Conservation (phyloP, 2,797 vertebrate genomes). For the Hippocampus kuda region DNA sequence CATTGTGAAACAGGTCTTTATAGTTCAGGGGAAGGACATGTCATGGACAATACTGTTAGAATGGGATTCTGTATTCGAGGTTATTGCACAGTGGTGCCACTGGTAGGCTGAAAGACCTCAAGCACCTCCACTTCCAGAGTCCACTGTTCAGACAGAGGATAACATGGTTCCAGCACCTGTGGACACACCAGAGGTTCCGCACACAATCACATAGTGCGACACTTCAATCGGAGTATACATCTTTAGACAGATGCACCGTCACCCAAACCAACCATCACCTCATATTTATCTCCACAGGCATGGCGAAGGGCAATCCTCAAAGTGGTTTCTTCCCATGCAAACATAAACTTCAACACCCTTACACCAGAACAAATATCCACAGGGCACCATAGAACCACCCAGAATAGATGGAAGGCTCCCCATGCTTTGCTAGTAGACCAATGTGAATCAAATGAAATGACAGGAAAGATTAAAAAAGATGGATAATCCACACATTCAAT, state of each 20-base stretch:
- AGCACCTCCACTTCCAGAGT: conserved; percentile 40
- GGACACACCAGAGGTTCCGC: conserved; percentile 64
- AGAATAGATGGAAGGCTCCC: conserved; percentile 24
- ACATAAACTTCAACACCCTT: conserved; percentile 23
- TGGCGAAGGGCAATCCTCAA: conserved; percentile 22
- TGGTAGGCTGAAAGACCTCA: conserved; percentile 37
- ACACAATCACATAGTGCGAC: conserved; percentile 8
- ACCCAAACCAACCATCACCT: conserved; percentile 12
- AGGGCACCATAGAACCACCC: conserved; percentile 33
- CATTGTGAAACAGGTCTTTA: conserved; percentile 23
- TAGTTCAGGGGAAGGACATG: conserved; percentile 19
- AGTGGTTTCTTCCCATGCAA: conserved; percentile 38
- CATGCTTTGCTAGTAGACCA: conserved; percentile 38
- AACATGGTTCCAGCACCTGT: conserved; percentile 72
- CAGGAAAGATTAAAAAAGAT: conserved; percentile 16
- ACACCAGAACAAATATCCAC: conserved; percentile 20
- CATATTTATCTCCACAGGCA: conserved; percentile 13
- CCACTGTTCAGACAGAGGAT: conserved; percentile 60
- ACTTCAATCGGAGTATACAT: background rate
- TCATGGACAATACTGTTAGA: conserved; percentile 27
- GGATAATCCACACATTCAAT: conserved; percentile 26
- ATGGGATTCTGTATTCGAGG: conserved; percentile 40
- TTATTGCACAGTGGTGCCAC: conserved; percentile 32
- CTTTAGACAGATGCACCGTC: background rate
- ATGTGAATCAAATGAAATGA: conserved; percentile 23